A percentile compares a stretch with the other conserved stretches of the same genome.
Conservation (phyloP, 2,797 vertebrate genomes). For the Sebastes steindachneri region DNA sequence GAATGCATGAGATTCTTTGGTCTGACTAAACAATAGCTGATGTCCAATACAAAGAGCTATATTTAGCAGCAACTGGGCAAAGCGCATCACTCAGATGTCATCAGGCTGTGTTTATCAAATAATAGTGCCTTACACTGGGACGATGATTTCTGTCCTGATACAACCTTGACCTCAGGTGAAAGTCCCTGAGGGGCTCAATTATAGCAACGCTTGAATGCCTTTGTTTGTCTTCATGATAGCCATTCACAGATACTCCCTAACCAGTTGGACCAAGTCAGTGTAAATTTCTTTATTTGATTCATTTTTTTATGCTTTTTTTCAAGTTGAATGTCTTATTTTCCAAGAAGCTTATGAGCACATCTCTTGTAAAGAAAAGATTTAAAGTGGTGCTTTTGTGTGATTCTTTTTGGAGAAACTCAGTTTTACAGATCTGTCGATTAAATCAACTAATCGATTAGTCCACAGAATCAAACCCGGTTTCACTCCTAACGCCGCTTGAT, state of each 20-base stretch:
- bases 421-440: too few relatives aligned
- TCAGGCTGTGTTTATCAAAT: constrained; percentile 14
- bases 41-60: constrained; percentile 49
- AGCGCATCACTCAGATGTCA: constrained; percentile 13
- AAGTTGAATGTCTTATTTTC: too few relatives aligned
- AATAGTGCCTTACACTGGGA: not conserved
- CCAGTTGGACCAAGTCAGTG: not conserved
- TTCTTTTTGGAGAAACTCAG: too few relatives aligned
- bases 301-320: too few relatives aligned
- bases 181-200: not conserved
- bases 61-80: constrained; percentile 53
- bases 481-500: too few relatives aligned
- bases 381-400: too few relatives aligned
- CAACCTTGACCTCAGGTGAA: constrained; percentile 5
- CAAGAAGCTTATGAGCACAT: too few relatives aligned
- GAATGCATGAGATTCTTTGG: constrained; percentile 11
- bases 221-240: not conserved
- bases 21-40: constrained; percentile 41
- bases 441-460: too few relatives aligned
- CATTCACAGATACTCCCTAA: not conserved
- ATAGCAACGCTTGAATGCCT: not conserved
- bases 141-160: not conserved
- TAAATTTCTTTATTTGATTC: too few relatives aligned
- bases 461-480: too few relatives aligned
- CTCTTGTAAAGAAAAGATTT: too few relatives aligned